Conservation (phyloP, 2,797 vertebrate species). For the Gallinago stenura region DNA sequence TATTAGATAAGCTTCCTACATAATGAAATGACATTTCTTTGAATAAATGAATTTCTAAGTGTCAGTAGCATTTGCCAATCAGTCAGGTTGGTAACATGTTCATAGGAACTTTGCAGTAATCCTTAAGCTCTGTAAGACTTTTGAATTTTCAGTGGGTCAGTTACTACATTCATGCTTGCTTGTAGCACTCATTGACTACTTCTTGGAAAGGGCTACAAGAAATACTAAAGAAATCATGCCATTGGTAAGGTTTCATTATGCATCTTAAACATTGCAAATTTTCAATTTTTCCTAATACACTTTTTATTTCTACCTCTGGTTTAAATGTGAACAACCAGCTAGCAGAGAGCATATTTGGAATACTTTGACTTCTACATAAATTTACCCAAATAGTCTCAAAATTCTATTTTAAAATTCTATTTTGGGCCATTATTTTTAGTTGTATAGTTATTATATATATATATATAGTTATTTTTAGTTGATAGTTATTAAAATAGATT, state of each 20-base stretch:
- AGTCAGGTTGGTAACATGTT: background rate
- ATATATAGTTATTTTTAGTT: too few species aligned
- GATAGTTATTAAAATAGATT: too few species aligned
- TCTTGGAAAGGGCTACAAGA: background rate
- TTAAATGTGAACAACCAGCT: background rate
- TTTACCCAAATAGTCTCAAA: background rate
- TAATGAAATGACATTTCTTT: background rate
- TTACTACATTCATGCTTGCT: background rate
- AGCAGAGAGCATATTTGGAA: background rate
- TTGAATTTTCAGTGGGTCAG: background rate
- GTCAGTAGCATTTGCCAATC: background rate
- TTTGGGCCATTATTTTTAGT: background rate
- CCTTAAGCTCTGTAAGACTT: background rate
- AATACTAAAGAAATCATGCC: background rate
- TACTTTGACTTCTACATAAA: background rate
- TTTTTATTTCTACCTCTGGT: background rate
- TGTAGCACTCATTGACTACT: background rate
- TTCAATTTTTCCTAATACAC: background rate
- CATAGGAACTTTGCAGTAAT: background rate
- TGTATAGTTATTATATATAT: too few species aligned
- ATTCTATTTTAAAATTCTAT: background rate
- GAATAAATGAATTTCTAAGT: constrained; percentile 5
- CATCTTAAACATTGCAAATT: background rate
- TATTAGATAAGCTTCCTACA: background rate
- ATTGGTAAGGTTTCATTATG: background rate